A percentile compares a stretch with the other conserved stretches of the same genome.
Evolutionary conservation across 2,797 vertebrate genomes (phyloP).

Genomic region (Acanthis flammea): DNA sequence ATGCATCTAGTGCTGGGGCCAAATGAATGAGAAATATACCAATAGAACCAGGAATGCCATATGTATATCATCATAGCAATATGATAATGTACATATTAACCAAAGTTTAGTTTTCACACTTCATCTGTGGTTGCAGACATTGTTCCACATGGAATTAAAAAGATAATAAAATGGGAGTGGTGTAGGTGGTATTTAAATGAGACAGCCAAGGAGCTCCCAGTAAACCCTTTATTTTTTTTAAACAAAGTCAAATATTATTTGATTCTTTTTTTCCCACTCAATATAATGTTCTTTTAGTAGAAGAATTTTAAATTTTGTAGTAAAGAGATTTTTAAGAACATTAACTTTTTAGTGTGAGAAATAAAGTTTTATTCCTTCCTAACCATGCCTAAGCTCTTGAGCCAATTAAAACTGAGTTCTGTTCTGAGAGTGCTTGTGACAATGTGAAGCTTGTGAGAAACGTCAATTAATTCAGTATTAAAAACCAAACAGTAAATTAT

Average conservation of each 20-base stretch:
- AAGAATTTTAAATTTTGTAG: background rate
- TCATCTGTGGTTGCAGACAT: background rate
- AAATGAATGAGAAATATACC: background rate
- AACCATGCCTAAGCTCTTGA: background rate
- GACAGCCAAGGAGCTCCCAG: background rate
- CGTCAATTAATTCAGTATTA: background rate
- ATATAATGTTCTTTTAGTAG: background rate
- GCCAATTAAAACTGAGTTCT: background rate
- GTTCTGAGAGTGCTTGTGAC: accelerated
- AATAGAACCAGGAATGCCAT: background rate
- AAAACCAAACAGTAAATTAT: background rate
- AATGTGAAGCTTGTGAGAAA: background rate
- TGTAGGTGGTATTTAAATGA: background rate
- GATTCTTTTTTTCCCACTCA: background rate
- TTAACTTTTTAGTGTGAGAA: background rate
- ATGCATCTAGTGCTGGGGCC: background rate
- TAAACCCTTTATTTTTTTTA: background rate
- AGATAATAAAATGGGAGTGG: background rate
- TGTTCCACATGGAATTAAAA: background rate
- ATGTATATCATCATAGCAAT: background rate
- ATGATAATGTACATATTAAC: background rate
- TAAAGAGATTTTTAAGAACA: constrained; percentile 24
- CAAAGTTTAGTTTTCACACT: background rate
- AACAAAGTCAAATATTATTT: background rate
- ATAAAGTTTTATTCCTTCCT: constrained; percentile 38